These are phyloP conservation scores for Acanthurus tractus DNA, from an alignment of 2,797 vertebrate genomes.

Conservation along the genomic window DNA sequence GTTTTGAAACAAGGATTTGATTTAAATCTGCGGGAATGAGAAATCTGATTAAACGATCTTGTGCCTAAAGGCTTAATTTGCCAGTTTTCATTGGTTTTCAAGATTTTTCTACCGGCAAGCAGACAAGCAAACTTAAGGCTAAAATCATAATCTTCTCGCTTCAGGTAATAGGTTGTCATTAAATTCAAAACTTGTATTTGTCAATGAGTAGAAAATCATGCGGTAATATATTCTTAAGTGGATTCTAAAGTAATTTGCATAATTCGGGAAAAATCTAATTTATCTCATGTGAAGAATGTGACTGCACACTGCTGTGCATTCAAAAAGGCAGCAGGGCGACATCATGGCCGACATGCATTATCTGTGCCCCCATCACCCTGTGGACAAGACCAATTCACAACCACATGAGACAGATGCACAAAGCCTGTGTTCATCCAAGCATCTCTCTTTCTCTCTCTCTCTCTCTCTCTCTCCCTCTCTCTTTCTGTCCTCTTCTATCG, in stretches of 20 bases:
- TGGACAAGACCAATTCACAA: constrained; percentile 59
- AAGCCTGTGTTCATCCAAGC: constrained; percentile 64
- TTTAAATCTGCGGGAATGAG: background rate
- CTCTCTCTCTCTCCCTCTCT: constrained; percentile 21
- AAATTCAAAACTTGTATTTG: background rate
- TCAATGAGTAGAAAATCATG: background rate
- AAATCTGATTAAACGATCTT: background rate
- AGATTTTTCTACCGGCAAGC: background rate
- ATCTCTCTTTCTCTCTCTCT: constrained; percentile 51
- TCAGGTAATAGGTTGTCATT: background rate
- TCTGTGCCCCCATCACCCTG: constrained; percentile 48
- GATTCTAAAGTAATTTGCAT: background rate
- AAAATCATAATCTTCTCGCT: background rate
- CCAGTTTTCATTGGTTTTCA: background rate
- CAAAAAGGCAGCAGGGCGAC: constrained; percentile 19
- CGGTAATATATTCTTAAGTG: background rate
- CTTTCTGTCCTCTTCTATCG: background rate
- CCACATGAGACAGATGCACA: constrained; percentile 62
- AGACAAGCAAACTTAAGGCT: background rate
- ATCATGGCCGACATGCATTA: constrained; percentile 50
- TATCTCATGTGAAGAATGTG: background rate
- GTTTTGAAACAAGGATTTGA: background rate
- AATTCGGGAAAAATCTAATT: background rate
- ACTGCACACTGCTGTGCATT: background rate
- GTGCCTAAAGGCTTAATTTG: background rate